phyloP scores from a whole-genome alignment of 2,888 invertebrate genomes.

The Drosophila recens region DNA sequence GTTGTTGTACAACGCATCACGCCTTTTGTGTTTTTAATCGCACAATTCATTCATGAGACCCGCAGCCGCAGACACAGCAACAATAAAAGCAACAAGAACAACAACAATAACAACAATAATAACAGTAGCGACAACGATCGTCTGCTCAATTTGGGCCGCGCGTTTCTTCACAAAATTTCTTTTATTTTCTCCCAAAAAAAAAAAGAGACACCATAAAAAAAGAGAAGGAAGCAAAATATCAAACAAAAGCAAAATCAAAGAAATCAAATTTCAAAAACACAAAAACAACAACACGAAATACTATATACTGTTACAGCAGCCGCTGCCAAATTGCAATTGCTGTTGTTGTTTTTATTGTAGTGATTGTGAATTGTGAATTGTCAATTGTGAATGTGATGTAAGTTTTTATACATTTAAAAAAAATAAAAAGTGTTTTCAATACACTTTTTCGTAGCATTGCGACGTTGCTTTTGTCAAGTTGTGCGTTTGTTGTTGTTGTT shows the following conservation, averaged over 20 bases:
- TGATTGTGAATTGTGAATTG: slow-evolving; percentile 35
- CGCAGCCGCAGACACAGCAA: slow-evolving; percentile 33
- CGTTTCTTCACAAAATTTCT: slow-evolving; percentile 65
- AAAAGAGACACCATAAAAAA: slow-evolving; percentile 13
- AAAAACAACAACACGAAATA: slow-evolving; percentile 40
- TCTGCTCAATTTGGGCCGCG: slow-evolving; percentile 57
- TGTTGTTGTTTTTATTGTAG: slow-evolving; percentile 13
- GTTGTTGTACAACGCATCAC: slow-evolving; percentile 57
- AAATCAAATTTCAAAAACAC: slow-evolving; percentile 72
- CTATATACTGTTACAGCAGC: slow-evolving; percentile 36
- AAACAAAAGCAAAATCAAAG: slow-evolving; percentile 69
- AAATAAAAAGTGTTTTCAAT: slow-evolving; percentile 41
- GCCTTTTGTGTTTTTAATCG: slow-evolving; percentile 68
- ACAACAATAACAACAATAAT: slow-evolving; percentile 13
- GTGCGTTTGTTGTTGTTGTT: slow-evolving; percentile 28
- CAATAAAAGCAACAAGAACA: slow-evolving; percentile 5
- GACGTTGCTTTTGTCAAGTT: slow-evolving; percentile 4
- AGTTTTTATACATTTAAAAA: slow-evolving; percentile 50
- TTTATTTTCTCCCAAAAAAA: slow-evolving; percentile 56
- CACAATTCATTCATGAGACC: slow-evolving; percentile 68
- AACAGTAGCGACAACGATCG: slow-evolving; percentile 42
- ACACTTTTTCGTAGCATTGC: slow-evolving; percentile 21
- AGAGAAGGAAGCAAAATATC: slow-evolving; percentile 59
- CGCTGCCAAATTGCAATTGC: slow-evolving; percentile 47
- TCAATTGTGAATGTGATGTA: slow-evolving; percentile 66